Conservation (phyloP, 2,888 invertebrate species). For the Microdon myrmicae region DNA sequence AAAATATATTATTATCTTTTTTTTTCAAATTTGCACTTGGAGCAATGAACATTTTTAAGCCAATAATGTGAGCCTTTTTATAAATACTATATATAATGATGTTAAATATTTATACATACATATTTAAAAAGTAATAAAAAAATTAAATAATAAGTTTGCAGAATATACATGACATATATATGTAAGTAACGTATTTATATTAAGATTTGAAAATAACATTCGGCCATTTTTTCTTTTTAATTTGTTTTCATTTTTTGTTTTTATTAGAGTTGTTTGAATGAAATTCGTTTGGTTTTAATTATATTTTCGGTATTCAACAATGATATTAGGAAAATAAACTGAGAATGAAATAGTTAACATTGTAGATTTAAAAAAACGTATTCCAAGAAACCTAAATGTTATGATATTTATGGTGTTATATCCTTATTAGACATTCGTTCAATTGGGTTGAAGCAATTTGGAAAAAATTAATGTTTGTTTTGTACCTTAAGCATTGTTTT, state of each 20-base stretch:
- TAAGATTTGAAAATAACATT: constrained; percentile 2
- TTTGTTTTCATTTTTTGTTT: constrained; percentile 4
- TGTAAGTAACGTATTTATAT: constrained; percentile 2
- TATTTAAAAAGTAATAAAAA: constrained; percentile 18
- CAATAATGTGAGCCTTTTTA: constrained; percentile 41
- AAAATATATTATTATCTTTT: too few relatives aligned
- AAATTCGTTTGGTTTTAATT: background rate
- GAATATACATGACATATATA: constrained; percentile 17
- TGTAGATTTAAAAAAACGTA: constrained; percentile 44
- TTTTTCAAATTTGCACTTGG: constrained; percentile 26
- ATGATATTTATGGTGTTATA: constrained; percentile 15
- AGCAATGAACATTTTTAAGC: constrained; percentile 14
- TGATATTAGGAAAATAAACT: too few relatives aligned
- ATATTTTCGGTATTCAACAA: too few relatives aligned
- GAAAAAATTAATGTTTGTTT: too few relatives aligned
- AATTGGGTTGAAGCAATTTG: too few relatives aligned
- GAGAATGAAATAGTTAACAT: constrained; percentile 54
- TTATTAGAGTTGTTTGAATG: background rate
- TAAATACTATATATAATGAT: constrained; percentile 26
- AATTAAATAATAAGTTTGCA: constrained; percentile 16
- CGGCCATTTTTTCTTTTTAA: constrained; percentile 4
- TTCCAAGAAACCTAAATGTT: constrained; percentile 15
- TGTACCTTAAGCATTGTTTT: too few relatives aligned
- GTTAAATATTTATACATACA: constrained; percentile 20
- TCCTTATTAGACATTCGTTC: constrained; percentile 37